These are phyloP conservation scores for Gymnosoma rotundatum DNA, from an alignment of 2,888 invertebrate genomes.

Conservation along the genomic window DNA sequence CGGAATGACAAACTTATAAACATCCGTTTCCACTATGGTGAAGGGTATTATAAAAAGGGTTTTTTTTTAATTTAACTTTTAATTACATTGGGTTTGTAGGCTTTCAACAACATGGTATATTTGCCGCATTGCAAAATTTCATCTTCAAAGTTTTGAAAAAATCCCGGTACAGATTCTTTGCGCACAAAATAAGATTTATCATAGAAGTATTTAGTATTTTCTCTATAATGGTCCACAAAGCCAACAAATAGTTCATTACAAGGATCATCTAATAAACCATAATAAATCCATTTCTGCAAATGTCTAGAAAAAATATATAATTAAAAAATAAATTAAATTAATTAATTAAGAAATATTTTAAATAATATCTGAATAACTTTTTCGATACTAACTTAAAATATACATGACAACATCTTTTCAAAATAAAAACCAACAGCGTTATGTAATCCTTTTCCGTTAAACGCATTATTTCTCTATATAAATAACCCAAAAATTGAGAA, in stretches of 20 bases:
- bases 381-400: constrained; percentile 77
- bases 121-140: constrained; percentile 89
- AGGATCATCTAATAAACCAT: constrained; percentile 91
- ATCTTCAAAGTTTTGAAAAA: constrained; percentile 85
- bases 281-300: constrained; percentile 92
- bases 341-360: too few relatives aligned
- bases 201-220: constrained; percentile 80
- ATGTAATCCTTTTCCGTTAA: constrained; percentile 77
- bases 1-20: too few relatives aligned
- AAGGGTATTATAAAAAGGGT: neutral
- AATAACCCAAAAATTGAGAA: constrained; percentile 77
- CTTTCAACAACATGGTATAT: constrained; percentile 87
- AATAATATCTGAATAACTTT: too few relatives aligned
- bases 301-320: constrained; percentile 73
- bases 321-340: too few relatives aligned
- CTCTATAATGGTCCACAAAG: constrained; percentile 76
- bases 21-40: too few relatives aligned
- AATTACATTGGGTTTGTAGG: constrained; percentile 87
- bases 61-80: neutral
- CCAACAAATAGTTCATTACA: constrained; percentile 92
- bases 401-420: constrained; percentile 79
- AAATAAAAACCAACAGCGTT: constrained; percentile 78
- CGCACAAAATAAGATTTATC: constrained; percentile 80
- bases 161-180: constrained; percentile 85
- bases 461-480: constrained; percentile 79